Percentiles rank a stretch among this genome's conserved stretches.
phyloP scores from a whole-genome alignment of 2,113 vertebrate genomes.

The Ranitomeya imitator region DNA sequence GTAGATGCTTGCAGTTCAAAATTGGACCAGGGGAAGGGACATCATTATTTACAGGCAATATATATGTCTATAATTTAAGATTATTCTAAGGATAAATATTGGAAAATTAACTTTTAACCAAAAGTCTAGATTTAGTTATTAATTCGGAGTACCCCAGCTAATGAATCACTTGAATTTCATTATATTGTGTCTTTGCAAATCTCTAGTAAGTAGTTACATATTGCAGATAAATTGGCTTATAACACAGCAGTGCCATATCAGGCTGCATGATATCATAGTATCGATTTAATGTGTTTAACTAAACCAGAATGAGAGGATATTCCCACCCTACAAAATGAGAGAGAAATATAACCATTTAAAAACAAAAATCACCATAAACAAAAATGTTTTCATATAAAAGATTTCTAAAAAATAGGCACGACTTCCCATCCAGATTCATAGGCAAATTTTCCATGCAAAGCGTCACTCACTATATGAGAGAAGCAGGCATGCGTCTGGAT shows the following conservation, averaged over 20 bases:
- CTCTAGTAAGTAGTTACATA: not conserved
- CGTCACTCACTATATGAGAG: conserved; percentile 62
- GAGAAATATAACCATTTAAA: not conserved
- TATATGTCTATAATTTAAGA: not conserved
- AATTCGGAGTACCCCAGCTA: not conserved
- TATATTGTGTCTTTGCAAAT: not conserved
- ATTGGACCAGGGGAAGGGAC: not conserved
- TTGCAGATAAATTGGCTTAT: not conserved
- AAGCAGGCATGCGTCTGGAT: conserved; percentile 66
- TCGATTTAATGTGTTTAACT: not conserved
- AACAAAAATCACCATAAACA: not conserved
- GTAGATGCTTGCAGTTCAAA: not conserved
- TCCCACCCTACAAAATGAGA: not conserved
- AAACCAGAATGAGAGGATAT: not conserved
- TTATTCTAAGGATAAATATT: not conserved
- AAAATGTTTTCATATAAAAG: not conserved
- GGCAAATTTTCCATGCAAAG: conserved; percentile 59
- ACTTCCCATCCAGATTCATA: conserved; percentile 50
- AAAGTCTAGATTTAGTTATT: not conserved
- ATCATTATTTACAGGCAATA: not conserved
- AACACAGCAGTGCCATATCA: not conserved
- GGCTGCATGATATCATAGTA: not conserved
- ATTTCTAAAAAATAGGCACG: conserved; percentile 25
- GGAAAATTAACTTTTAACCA: not conserved
- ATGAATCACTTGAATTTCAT: not conserved